Percentiles rank a stretch among this genome's conserved stretches.
These are phyloP conservation scores for Entosphenus tridentatus DNA, from an alignment of 2,113 vertebrate species.

Conservation along the genomic window DNA sequence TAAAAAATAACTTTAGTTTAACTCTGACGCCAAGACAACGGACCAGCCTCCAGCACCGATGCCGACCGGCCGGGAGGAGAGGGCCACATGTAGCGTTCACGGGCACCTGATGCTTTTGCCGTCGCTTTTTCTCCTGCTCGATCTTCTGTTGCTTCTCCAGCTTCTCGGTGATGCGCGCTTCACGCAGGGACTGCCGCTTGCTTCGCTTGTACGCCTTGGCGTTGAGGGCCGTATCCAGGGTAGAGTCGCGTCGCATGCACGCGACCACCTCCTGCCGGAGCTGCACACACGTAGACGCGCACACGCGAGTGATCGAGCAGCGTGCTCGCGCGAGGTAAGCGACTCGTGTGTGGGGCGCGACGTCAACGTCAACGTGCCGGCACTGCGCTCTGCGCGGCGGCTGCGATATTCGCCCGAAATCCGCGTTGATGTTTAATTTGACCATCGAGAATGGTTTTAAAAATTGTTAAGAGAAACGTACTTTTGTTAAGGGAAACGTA, in stretches of 20 bases:
- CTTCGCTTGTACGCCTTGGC: conserved; percentile 93
- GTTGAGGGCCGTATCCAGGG: conserved; percentile 73
- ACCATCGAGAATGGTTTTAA: no score
- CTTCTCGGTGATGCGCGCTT: conserved; percentile 89
- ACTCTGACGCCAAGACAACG: not conserved
- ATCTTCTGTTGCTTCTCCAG: conserved; percentile 98
- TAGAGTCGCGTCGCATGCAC: conserved; percentile 83
- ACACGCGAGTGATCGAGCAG: no score
- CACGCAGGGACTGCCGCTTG: conserved; percentile 72
- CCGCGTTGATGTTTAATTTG: no score
- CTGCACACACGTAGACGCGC: conserved; percentile 18
- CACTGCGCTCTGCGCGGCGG: no score
- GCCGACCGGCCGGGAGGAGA: no score
- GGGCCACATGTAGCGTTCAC: not conserved
- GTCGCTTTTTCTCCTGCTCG: conserved; percentile 71
- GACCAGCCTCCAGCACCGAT: not conserved
- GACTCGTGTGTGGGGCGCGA: no score
- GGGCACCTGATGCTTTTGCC: conserved; percentile 86
- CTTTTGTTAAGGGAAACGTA: no score
- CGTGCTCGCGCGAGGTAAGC: no score
- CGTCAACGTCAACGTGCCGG: no score
- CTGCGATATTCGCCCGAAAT: no score
- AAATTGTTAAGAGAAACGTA: no score
- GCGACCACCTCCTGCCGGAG: conserved; percentile 90
- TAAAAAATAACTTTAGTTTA: no score